These are phyloP conservation scores for Macrosteles quadrilineatus DNA, from an alignment of 1,140 invertebrate genomes.

Conservation along the genomic window DNA sequence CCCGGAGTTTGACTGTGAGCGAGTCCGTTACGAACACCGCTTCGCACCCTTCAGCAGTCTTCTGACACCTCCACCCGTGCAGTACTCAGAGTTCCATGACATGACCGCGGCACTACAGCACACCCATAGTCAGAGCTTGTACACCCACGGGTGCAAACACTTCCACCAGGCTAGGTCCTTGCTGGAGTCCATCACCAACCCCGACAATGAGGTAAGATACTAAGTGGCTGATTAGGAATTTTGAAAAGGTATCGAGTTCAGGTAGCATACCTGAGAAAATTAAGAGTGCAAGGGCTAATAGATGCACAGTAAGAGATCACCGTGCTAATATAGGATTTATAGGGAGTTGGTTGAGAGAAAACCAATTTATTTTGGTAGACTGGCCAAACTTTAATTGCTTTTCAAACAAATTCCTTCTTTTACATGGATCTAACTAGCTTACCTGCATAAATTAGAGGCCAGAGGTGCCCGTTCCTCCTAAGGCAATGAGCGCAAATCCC, in stretches of 20 bases:
- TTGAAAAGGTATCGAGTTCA: background rate
- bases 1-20: slow-evolving; percentile 90
- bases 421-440: too few relatives aligned
- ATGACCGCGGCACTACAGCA: slow-evolving; percentile 57
- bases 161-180: slow-evolving; percentile 88
- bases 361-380: too few relatives aligned
- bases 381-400: too few relatives aligned
- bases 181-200: slow-evolving; percentile 74
- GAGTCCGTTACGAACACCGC: slow-evolving; percentile 91
- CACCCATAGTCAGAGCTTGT: slow-evolving; percentile 58
- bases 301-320: background rate
- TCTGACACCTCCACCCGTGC: slow-evolving; percentile 86
- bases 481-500: too few relatives aligned
- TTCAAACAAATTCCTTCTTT: too few relatives aligned
- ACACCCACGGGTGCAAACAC: slow-evolving; percentile 82
- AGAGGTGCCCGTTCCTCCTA: too few relatives aligned
- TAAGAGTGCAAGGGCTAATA: background rate
- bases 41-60: slow-evolving; percentile 86
- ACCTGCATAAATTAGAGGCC: too few relatives aligned
- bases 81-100: slow-evolving; percentile 81
- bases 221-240: background rate
- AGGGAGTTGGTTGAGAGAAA: too few relatives aligned
- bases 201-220: slow-evolving; percentile 73
- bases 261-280: background rate
- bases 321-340: too few relatives aligned